Conservation (phyloP, 2,888 invertebrate species). For the Rhagonycha fulva region DNA sequence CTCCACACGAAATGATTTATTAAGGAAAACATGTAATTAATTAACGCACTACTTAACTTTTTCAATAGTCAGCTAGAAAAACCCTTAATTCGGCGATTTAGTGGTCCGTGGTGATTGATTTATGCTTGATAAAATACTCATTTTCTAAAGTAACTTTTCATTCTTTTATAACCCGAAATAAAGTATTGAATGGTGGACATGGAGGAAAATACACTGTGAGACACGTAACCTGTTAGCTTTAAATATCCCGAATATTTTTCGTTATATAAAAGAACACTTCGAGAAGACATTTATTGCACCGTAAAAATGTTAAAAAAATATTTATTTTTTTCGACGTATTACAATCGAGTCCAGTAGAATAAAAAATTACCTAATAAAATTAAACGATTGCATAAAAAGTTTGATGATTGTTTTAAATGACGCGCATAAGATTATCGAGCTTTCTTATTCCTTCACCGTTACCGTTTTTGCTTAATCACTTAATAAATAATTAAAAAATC, state of each 20-base stretch:
- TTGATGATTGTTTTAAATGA: no score
- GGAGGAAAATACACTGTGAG: not conserved
- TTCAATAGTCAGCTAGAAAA: not conserved
- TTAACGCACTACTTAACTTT: not conserved
- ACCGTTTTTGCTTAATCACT: no score
- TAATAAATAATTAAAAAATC: no score
- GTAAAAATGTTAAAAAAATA: no score
- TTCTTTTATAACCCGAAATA: not conserved
- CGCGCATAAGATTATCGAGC: no score
- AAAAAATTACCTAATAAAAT: no score
- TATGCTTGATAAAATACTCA: not conserved
- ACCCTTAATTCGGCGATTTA: not conserved
- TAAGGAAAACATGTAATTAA: not conserved
- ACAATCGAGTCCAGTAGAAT: no score
- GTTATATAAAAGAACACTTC: not conserved
- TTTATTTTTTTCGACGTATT: no score
- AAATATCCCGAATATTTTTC: not conserved
- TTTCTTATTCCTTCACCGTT: no score
- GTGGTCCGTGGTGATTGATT: not conserved
- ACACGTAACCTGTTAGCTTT: not conserved
- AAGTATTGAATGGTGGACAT: not conserved
- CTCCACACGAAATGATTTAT: not conserved
- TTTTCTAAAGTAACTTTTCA: not conserved
- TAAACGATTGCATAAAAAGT: no score
- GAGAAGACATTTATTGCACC: not conserved